These are phyloP conservation scores for Chaetophractus vellerosus DNA, from an alignment of 2,797 vertebrate species.

Conservation along the genomic window DNA sequence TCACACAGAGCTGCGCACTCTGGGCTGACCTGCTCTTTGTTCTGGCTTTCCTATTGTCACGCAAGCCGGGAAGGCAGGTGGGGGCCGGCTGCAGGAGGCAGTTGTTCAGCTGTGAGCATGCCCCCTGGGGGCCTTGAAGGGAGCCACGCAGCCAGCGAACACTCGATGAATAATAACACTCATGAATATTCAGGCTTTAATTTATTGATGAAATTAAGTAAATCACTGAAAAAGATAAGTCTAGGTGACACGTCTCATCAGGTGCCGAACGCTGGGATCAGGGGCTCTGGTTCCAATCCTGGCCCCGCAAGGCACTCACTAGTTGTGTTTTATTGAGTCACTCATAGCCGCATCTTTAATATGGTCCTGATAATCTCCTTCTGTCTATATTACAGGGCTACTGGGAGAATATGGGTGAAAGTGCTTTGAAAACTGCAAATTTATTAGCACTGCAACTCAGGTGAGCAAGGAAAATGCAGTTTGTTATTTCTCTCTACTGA, in stretches of 20 bases:
- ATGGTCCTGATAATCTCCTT: fast-evolving
- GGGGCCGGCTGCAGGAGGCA: not conserved
- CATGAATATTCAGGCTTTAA: conserved; percentile 33
- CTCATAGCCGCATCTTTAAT: not conserved
- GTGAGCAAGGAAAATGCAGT: not conserved
- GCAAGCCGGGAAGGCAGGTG: not conserved
- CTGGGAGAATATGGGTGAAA: not conserved
- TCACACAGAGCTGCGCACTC: conserved; percentile 83
- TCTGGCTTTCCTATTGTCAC: conserved; percentile 62
- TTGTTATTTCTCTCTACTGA: not conserved
- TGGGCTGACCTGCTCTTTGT: conserved; percentile 81
- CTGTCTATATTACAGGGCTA: not conserved
- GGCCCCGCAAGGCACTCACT: not conserved
- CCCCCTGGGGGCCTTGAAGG: not conserved
- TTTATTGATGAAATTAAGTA: conserved; percentile 58
- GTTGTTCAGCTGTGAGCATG: not conserved
- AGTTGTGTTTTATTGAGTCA: not conserved
- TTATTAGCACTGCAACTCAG: not conserved
- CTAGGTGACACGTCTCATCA: not conserved
- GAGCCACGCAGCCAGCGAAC: not conserved
- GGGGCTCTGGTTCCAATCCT: not conserved
- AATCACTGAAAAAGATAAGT: not conserved
- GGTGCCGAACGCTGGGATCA: not conserved
- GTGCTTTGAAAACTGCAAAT: not conserved
- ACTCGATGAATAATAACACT: not conserved